Conservation (phyloP, 2,113 vertebrate genomes). For the Marmota flaviventris region DNA sequence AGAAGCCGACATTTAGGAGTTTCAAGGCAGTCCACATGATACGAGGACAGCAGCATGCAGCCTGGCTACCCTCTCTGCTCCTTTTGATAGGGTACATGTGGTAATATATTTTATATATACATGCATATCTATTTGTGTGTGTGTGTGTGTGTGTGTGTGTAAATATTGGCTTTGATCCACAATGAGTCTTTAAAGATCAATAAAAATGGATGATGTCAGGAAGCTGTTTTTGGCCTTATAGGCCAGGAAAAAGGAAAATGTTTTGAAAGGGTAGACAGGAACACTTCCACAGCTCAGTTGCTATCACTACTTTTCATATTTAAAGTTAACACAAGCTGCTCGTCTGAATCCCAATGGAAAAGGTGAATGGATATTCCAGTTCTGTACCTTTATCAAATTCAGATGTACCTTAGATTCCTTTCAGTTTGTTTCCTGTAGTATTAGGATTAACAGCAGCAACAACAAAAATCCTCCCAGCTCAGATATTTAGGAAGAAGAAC, state of each 20-base stretch:
- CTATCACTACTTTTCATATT: background rate
- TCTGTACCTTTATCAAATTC: background rate
- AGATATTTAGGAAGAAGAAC: background rate
- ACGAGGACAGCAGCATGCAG: background rate
- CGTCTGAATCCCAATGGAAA: fast-evolving
- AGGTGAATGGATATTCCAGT: background rate
- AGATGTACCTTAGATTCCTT: background rate
- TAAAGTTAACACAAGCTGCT: background rate
- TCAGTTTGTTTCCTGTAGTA: background rate
- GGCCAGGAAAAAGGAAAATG: background rate
- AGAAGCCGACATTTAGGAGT: background rate
- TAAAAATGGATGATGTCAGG: background rate
- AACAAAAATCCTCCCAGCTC: background rate
- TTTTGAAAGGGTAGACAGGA: constrained; percentile 24
- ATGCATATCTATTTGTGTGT: too few relatives aligned
- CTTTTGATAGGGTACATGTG: background rate
- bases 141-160: background rate
- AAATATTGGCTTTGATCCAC: constrained; percentile 20
- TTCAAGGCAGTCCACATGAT: background rate
- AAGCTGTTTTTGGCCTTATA: background rate
- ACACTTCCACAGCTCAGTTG: background rate
- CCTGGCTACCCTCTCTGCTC: background rate
- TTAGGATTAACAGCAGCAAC: background rate
- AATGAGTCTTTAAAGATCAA: background rate
- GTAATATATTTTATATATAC: background rate